Evolutionary conservation across 2,797 vertebrate species (phyloP).

Genomic region (Acanthornis magna): DNA sequence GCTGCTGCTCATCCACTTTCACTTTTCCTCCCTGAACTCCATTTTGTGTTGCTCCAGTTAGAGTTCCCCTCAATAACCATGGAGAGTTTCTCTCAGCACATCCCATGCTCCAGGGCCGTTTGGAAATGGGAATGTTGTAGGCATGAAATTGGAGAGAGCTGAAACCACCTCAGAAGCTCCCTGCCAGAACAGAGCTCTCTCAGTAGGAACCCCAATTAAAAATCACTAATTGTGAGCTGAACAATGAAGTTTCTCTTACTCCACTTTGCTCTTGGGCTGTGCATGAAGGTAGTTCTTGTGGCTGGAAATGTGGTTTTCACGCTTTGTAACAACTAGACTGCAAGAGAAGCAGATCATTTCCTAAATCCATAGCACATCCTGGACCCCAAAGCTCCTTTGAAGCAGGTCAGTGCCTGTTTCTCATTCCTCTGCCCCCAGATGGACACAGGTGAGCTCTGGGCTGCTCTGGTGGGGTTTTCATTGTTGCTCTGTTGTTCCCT

Average conservation of each 20-base stretch:
- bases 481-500: slow-evolving; percentile 24
- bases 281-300: not conserved
- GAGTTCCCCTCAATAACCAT: not conserved
- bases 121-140: not conserved
- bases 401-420: not conserved
- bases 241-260: not conserved
- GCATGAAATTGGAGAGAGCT: not conserved
- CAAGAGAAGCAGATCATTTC: not conserved
- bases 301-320: not conserved
- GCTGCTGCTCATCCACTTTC: not conserved
- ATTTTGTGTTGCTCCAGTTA: not conserved
- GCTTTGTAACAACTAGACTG: not conserved
- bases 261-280: not conserved
- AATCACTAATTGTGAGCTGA: not conserved
- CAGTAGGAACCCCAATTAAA: not conserved
- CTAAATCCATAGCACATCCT: not conserved
- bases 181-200: not conserved
- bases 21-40: not conserved
- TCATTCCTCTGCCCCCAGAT: not conserved
- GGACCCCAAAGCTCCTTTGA: not conserved
- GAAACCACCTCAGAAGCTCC: not conserved
- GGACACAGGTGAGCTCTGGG: not conserved
- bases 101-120: accelerated
- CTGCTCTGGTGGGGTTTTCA: not conserved
- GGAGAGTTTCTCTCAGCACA: not conserved